Evolutionary conservation across 2,113 vertebrate species (phyloP).

Genomic region (Gambusia affinis): DNA sequence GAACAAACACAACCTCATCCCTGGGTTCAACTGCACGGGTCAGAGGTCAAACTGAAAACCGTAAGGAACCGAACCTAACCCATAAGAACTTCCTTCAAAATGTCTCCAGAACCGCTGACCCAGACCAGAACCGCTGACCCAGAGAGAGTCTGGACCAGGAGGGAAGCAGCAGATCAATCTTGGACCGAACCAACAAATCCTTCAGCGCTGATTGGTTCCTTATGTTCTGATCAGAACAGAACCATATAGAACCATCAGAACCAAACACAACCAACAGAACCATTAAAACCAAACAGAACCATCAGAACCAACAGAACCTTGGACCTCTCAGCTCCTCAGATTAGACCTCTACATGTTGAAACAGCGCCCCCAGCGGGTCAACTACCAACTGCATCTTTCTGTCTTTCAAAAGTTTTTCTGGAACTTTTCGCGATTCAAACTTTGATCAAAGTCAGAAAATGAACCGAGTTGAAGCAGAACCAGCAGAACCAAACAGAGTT

Average conservation of each 20-base stretch:
- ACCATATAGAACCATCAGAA: no score
- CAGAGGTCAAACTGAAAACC: background rate
- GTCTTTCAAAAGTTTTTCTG: background rate
- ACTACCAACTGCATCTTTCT: background rate
- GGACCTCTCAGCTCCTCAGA: no score
- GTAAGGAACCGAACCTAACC: background rate
- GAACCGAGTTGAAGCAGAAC: background rate
- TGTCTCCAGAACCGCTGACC: background rate
- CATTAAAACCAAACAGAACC: no score
- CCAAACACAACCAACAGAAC: no score
- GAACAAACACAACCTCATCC: no score
- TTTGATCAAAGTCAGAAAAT: background rate
- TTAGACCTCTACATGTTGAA: background rate
- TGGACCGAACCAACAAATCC: background rate
- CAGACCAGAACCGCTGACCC: background rate
- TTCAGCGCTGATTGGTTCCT: background rate
- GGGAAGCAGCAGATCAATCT: background rate
- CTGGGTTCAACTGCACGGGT: background rate
- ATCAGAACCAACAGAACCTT: no score
- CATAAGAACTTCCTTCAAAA: background rate
- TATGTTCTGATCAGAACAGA: background rate
- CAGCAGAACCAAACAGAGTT: background rate
- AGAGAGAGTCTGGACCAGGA: background rate
- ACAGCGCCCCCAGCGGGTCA: background rate
- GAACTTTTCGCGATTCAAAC: background rate